Base-by-base conservation (phyloP, 2,113 vertebrate genomes). In the Hyaena hyaena region DNA sequence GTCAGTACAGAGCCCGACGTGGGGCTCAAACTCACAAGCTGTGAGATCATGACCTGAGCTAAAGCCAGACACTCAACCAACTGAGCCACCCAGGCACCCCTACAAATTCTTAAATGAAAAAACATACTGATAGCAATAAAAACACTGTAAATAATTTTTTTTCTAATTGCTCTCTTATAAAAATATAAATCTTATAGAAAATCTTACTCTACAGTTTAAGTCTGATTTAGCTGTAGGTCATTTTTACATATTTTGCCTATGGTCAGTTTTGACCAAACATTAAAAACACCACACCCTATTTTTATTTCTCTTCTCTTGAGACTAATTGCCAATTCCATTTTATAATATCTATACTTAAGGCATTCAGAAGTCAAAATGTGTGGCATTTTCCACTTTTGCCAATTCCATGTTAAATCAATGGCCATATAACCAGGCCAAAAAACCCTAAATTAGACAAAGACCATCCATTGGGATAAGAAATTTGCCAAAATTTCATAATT, bases 321-420 rank as follows among this genome's bases (percentile, higher is more conserved):
- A 93, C n/a, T 65, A 92, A 71, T 21, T 88, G 68, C 33, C 76
- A 93, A 87, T 96, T 93, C 45, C 26, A 95, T 77, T 68, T 69
- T 63, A 85, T 9, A 87, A 16, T 83, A 88, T 71, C 24, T 95
- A 58, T 4, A 1, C 50, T 95, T 94, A 73, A 79, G 97, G 76
- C 50, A 73, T 71, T 89, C 39, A 82, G 24, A 98, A 61, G 93
- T 96, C 96, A 94, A 96, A 98, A 97, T 86, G 16, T 63, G 95
- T 94, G 93, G 88, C 31, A 91, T 69, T 97, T 97, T 93, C 89
- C 23, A 94, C 91, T n/a, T n/a, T 97, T 73, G 94, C 83, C 65
- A 94, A 26, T 92, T 93, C 24, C 26, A 95, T 90, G 19, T 61
- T 96, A 92, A 97, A 82, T 68, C 35, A 88, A 16, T 21, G 26